Evolutionary conservation across 2,113 vertebrate species (phyloP).

Genomic region (Tachuris rubrigastra): DNA sequence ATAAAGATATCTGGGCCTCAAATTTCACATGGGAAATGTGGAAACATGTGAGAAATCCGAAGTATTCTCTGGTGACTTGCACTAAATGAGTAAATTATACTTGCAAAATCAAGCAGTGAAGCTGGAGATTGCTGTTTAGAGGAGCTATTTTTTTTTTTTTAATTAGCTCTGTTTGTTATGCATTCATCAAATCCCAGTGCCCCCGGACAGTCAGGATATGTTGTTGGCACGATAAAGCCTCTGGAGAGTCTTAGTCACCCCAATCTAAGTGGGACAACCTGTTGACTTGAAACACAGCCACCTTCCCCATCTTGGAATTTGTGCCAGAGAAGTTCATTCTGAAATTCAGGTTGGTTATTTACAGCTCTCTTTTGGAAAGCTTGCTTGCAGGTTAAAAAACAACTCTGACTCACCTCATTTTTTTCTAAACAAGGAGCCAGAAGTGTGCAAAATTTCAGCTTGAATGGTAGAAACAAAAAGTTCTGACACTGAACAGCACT

Average conservation of each 20-base stretch:
- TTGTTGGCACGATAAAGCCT: slow-evolving; percentile 1
- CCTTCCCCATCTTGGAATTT: background rate
- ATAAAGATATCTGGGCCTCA: background rate
- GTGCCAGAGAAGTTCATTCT: background rate
- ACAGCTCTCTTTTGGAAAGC: background rate
- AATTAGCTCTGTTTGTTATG: slow-evolving; percentile 32
- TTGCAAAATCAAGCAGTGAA: slow-evolving; percentile 56
- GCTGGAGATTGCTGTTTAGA: slow-evolving; percentile 41
- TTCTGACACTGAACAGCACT: background rate
- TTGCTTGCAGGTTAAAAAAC: background rate
- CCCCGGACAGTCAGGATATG: background rate
- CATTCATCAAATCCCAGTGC: slow-evolving; percentile 14
- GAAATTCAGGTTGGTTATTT: background rate
- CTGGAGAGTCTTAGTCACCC: background rate
- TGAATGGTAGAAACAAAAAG: background rate
- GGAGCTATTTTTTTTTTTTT: background rate
- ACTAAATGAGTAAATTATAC: slow-evolving; percentile 60
- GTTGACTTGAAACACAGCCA: background rate
- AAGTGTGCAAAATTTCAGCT: background rate
- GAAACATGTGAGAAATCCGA: slow-evolving; percentile 34
- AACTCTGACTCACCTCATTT: background rate
- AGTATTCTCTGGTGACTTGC: slow-evolving; percentile 37
- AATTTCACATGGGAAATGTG: background rate
- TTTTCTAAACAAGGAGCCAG: background rate
- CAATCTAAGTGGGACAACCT: background rate